phyloP scores from a whole-genome alignment of 2,113 vertebrate species.

The Leuciscus idus region DNA sequence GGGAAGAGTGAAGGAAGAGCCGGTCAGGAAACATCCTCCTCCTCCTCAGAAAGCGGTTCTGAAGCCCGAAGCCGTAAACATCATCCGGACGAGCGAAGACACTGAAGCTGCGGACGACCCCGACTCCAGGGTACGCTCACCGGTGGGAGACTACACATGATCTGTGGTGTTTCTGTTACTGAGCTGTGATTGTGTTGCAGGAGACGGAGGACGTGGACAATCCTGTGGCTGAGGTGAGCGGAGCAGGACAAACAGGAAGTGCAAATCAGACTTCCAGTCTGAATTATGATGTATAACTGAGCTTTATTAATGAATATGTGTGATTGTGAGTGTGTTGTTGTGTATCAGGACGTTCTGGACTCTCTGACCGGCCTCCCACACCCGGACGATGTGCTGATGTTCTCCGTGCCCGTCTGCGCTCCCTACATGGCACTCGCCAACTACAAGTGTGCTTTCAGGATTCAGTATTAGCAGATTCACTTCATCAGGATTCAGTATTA shows the following conservation, averaged over 20 bases:
- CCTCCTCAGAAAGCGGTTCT: slow-evolving; percentile 70
- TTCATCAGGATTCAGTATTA: too few species aligned
- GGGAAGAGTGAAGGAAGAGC: slow-evolving; percentile 84
- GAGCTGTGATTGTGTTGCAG: slow-evolving; percentile 60
- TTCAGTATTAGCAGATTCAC: too few species aligned
- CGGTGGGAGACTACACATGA: too few species aligned
- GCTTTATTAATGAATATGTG: slow-evolving; percentile 4
- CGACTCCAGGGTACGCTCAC: slow-evolving; percentile 78
- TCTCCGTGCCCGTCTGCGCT: slow-evolving; percentile 91
- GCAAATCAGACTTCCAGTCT: too few species aligned
- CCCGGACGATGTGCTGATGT: slow-evolving; percentile 87
- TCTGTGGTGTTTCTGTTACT: neutral
- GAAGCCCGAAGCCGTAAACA: slow-evolving; percentile 63
- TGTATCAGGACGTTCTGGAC: slow-evolving; percentile 80
- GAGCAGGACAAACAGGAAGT: neutral
- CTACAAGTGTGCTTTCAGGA: slow-evolving; percentile 84
- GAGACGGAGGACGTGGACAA: slow-evolving; percentile 87
- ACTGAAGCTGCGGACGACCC: slow-evolving; percentile 60
- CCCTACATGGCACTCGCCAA: slow-evolving; percentile 90
- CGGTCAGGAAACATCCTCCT: slow-evolving; percentile 69
- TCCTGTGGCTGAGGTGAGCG: slow-evolving; percentile 83
- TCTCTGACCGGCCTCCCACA: slow-evolving; percentile 93
- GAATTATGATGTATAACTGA: too few species aligned
- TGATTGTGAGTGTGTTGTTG: neutral
- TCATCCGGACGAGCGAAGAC: slow-evolving; percentile 61